A percentile compares a stretch with the other conserved stretches of the same genome.
Evolutionary conservation across 2,113 vertebrate genomes (phyloP).

Genomic region (Pungitius pungitius): DNA sequence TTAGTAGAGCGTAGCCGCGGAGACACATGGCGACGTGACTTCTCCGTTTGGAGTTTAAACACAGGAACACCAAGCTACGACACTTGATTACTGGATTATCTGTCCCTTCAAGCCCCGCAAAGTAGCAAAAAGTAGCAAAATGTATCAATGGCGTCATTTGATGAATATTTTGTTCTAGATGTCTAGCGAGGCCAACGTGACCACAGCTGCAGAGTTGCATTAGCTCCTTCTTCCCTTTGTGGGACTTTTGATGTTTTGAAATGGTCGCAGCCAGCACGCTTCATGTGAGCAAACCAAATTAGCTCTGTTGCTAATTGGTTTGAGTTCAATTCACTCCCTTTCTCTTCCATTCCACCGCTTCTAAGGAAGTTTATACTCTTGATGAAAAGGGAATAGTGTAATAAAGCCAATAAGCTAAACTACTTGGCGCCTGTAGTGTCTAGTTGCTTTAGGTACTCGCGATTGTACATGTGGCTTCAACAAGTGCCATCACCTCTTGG

Average conservation of each 20-base stretch:
- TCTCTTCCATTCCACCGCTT: not conserved
- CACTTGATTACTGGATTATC: no score
- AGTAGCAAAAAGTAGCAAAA: no score
- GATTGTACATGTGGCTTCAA: no score
- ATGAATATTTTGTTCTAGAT: not conserved
- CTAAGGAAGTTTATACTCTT: not conserved
- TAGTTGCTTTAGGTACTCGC: not conserved
- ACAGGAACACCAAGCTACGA: no score
- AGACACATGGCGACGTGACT: no score
- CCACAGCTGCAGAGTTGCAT: not conserved
- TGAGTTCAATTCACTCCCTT: not conserved
- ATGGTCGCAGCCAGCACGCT: not conserved
- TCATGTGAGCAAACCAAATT: not conserved
- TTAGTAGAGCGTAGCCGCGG: no score
- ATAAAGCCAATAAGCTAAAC: not conserved
- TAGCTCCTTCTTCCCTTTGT: not conserved
- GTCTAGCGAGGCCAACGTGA: not conserved
- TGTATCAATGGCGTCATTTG: not conserved
- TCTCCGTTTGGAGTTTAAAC: no score
- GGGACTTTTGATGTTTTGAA: not conserved
- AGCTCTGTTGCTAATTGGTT: not conserved
- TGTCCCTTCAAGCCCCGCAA: no score
- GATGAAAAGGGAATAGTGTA: no score
- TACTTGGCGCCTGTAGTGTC: not conserved
- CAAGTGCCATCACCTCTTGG: not conserved